A percentile compares a stretch with the other conserved stretches of the same genome.
Conservation (phyloP, 1,140 invertebrate genomes). For the Cotesia glomerata region DNA sequence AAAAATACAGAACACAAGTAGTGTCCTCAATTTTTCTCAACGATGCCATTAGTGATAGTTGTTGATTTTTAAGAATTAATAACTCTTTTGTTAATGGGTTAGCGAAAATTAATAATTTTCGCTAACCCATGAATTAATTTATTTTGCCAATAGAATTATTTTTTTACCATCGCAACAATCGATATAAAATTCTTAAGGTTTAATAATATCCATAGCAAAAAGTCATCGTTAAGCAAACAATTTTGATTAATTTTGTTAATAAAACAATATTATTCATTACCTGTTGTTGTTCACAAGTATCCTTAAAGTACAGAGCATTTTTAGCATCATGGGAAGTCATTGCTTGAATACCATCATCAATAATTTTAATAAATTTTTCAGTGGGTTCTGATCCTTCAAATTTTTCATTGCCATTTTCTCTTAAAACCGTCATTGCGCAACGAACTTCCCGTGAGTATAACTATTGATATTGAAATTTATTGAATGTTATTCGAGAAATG, state of each 20-base stretch:
- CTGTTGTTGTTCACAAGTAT: not conserved
- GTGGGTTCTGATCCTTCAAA: not conserved
- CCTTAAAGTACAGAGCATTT: not conserved
- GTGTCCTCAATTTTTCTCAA: not conserved
- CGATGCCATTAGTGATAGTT: not conserved
- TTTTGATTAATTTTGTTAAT: too few relatives aligned
- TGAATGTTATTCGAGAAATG: not conserved
- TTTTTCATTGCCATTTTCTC: constrained; percentile 1
- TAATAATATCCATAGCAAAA: not conserved
- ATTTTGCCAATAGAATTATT: not conserved
- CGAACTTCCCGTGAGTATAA: not conserved
- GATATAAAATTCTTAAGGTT: not conserved
- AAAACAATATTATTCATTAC: not conserved
- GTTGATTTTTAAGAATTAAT: too few relatives aligned
- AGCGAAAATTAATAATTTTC: too few relatives aligned
- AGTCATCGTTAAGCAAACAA: not conserved
- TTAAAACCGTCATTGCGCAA: not conserved
- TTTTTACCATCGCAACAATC: not conserved
- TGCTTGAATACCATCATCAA: not conserved
- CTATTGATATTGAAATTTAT: not conserved
- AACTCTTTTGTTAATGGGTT: too few relatives aligned
- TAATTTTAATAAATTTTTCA: not conserved
- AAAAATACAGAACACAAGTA: too few relatives aligned
- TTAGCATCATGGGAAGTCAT: not conserved
- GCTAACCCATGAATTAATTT: not conserved